Percentiles rank a stretch among this genome's conserved stretches.
Conservation (phyloP, 2,113 vertebrate species). For the Aepyceros melampus region DNA sequence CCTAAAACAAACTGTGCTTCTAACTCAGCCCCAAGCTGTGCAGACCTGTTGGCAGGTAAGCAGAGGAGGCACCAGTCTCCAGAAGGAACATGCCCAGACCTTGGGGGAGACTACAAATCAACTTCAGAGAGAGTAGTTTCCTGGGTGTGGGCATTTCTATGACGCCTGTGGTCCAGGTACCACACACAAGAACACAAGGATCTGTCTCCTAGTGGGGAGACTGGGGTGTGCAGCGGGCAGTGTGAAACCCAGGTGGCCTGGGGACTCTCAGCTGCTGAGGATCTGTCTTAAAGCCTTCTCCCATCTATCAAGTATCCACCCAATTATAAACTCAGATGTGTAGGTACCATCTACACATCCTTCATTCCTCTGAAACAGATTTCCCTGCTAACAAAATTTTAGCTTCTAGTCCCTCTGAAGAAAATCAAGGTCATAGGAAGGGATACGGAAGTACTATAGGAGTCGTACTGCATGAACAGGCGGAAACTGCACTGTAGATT, state of each 20-base stretch:
- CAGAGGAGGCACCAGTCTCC: not conserved
- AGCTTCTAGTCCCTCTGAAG: not conserved
- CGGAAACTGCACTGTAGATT: not conserved
- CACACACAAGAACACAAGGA: not conserved
- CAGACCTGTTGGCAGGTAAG: not conserved
- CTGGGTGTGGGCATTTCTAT: not conserved
- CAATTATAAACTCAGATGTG: not conserved
- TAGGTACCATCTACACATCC: not conserved
- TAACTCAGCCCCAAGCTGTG: not conserved
- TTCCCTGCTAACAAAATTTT: not conserved
- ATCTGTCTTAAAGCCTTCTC: not conserved
- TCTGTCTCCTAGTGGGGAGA: not conserved
- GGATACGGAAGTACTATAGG: not conserved
- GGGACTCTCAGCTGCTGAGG: not conserved
- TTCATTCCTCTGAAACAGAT: not conserved
- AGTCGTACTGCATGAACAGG: not conserved
- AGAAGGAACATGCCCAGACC: not conserved
- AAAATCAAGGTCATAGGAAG: not conserved
- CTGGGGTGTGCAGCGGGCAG: rapidly evolving
- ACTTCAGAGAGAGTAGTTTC: not conserved
- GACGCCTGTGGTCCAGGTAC: not conserved
- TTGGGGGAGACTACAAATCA: not conserved
- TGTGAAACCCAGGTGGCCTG: not conserved
- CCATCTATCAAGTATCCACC: not conserved
- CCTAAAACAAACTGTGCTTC: not conserved